phyloP scores from a whole-genome alignment of 1,140 invertebrate species.

The Ceratosolen fusciceps region DNA sequence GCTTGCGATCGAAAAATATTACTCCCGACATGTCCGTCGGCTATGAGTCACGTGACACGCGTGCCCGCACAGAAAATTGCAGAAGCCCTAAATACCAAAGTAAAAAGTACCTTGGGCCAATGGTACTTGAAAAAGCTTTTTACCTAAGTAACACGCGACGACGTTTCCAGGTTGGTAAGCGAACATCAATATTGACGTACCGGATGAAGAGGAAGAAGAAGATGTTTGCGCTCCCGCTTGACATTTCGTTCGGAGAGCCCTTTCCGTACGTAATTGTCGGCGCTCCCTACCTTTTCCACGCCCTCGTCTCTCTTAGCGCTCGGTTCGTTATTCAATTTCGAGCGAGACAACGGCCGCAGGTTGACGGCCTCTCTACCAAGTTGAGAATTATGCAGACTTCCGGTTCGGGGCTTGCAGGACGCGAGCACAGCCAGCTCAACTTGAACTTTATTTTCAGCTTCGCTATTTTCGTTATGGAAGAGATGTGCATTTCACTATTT shows the following conservation, averaged over 20 bases:
- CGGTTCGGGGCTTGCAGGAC: neutral
- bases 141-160: neutral
- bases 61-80: too few relatives aligned
- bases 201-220: neutral
- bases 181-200: neutral
- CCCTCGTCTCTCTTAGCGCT: neutral
- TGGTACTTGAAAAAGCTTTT: neutral
- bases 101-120: too few relatives aligned
- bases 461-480: slow-evolving; percentile 33
- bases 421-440: slow-evolving; percentile 34
- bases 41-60: too few relatives aligned
- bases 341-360: neutral
- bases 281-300: too few relatives aligned
- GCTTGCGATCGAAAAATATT: too few relatives aligned
- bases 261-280: slow-evolving; percentile 3
- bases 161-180: neutral
- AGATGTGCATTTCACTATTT: slow-evolving; percentile 23
- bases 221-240: neutral
- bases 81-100: too few relatives aligned
- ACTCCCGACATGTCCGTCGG: too few relatives aligned
- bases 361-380: slow-evolving; percentile 1
- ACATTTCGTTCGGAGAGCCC: neutral
- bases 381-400: slow-evolving; percentile 22
- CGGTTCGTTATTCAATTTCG: neutral
- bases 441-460: slow-evolving; percentile 48